These are phyloP conservation scores for Drosophila bipectinata DNA, from an alignment of 1,140 invertebrate species.

Conservation along the genomic window DNA sequence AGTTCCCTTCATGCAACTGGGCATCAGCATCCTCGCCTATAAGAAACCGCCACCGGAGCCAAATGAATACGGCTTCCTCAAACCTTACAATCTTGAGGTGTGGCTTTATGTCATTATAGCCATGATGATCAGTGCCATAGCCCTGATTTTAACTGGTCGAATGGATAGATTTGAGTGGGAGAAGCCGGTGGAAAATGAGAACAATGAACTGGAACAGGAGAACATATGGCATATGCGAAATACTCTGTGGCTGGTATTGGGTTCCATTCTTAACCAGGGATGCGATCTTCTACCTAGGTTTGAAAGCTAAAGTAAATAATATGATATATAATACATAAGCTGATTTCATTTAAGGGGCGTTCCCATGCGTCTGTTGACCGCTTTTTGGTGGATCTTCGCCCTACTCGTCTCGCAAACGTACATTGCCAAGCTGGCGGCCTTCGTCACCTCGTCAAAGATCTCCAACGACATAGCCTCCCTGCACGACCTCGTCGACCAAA, in stretches of 20 bases:
- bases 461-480: constrained; percentile 92
- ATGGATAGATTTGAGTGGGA: constrained; percentile 91
- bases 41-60: constrained; percentile 94
- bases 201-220: constrained; percentile 88
- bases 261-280: constrained; percentile 91
- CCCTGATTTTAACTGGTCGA: constrained; percentile 96
- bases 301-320: constrained; percentile 50
- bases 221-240: constrained; percentile 91
- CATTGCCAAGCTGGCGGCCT: constrained; percentile 97
- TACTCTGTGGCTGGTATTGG: constrained; percentile 90
- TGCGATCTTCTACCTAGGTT: constrained; percentile 92
- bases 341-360: constrained; percentile 86
- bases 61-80: constrained; percentile 95
- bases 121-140: constrained; percentile 94
- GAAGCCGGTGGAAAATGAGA: constrained; percentile 89
- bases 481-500: constrained; percentile 94
- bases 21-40: constrained; percentile 93
- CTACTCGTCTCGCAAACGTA: constrained; percentile 97
- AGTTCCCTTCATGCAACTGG: constrained; percentile 95
- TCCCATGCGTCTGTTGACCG: constrained; percentile 92
- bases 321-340: background rate
- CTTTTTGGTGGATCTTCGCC: constrained; percentile 98
- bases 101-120: constrained; percentile 98
- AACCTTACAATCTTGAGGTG: constrained; percentile 94
- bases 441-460: constrained; percentile 93